phyloP scores from a whole-genome alignment of 2,888 invertebrate genomes.

The Polia nebulosa region DNA sequence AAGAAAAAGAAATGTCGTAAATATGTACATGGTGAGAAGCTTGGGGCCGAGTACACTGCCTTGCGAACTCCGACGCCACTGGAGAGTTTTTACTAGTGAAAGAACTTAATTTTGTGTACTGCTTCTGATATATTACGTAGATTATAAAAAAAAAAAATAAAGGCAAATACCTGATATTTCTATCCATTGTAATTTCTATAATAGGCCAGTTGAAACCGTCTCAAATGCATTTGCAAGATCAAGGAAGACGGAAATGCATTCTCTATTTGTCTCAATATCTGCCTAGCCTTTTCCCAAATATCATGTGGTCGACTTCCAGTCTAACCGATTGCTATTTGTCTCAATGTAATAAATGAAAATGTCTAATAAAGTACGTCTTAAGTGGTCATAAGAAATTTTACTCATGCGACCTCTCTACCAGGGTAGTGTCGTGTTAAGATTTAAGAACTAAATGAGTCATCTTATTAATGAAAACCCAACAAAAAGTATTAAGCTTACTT shows the following conservation, averaged over 20 bases:
- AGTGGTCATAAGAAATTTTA: too few relatives aligned
- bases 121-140: background rate
- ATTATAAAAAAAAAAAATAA: background rate
- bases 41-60: background rate
- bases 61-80: background rate
- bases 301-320: too few relatives aligned
- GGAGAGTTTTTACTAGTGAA: background rate
- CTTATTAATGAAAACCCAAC: too few relatives aligned
- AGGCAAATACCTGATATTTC: background rate
- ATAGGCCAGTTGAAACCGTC: background rate
- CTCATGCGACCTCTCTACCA: too few relatives aligned
- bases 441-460: too few relatives aligned
- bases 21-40: background rate
- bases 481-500: too few relatives aligned
- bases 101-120: background rate
- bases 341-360: too few relatives aligned
- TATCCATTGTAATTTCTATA: background rate
- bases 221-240: background rate
- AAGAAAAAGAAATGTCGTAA: background rate
- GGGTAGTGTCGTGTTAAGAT: too few relatives aligned
- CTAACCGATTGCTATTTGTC: too few relatives aligned
- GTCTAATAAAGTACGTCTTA: too few relatives aligned
- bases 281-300: too few relatives aligned
- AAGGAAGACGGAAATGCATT: background rate
- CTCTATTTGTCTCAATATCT: background rate